phyloP scores from a whole-genome alignment of 2,113 vertebrate species.

The Peromyscus leucopus region DNA sequence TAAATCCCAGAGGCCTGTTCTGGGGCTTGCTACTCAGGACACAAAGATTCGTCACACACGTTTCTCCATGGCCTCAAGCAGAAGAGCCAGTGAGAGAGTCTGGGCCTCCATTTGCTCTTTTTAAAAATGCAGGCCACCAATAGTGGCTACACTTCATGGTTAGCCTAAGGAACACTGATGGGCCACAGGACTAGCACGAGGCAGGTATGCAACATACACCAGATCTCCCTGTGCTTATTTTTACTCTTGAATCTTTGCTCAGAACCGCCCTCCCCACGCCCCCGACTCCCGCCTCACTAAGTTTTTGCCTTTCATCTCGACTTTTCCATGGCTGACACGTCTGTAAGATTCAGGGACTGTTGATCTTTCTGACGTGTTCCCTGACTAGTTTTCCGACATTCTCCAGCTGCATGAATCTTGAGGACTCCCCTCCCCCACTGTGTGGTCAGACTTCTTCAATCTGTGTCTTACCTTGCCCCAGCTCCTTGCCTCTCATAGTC shows the following conservation, averaged over 20 bases:
- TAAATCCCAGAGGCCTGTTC: not conserved
- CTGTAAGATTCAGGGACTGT: not conserved
- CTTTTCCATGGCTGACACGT: not conserved
- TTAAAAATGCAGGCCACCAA: not conserved
- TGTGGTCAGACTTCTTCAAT: not conserved
- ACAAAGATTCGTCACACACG: not conserved
- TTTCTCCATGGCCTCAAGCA: not conserved
- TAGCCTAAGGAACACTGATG: not conserved
- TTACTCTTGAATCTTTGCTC: not conserved
- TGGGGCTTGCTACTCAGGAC: not conserved
- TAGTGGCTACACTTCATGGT: not conserved
- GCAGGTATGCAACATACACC: not conserved
- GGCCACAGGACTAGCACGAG: not conserved
- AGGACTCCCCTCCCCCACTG: too few species aligned
- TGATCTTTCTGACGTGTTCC: not conserved
- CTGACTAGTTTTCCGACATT: not conserved
- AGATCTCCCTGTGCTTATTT: fast-evolving
- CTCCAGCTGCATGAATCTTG: not conserved
- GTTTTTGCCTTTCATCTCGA: not conserved
- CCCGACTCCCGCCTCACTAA: fast-evolving
- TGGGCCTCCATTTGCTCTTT: not conserved
- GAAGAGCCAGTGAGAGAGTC: not conserved
- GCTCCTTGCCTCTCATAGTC: not conserved
- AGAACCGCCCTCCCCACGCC: not conserved
- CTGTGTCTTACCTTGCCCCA: not conserved